These are phyloP conservation scores for Myripristis murdjan DNA, from an alignment of 2,797 vertebrate genomes.

Conservation along the genomic window DNA sequence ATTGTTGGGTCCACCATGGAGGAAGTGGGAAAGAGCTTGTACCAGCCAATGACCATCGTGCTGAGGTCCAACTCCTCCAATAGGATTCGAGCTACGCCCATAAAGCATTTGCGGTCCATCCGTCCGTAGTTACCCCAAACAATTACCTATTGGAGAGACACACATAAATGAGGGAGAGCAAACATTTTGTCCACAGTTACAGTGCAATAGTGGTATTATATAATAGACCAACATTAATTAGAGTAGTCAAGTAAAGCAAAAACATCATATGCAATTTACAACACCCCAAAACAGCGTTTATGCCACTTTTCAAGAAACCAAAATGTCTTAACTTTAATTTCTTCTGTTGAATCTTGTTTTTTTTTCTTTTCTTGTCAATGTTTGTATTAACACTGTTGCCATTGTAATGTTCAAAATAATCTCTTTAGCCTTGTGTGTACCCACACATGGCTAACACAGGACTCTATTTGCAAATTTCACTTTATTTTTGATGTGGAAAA, in stretches of 20 bases:
- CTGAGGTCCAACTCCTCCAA: conserved; percentile 99
- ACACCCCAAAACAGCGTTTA: too few relatives aligned
- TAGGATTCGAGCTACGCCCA: conserved; percentile 97
- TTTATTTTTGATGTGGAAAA: too few relatives aligned
- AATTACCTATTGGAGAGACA: conserved; percentile 87
- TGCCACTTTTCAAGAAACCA: too few relatives aligned
- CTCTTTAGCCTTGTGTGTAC: too few relatives aligned
- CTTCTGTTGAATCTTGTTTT: too few relatives aligned
- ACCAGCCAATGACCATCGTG: conserved; percentile 97
- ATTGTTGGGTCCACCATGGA: conserved; percentile 98
- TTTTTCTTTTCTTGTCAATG: too few relatives aligned
- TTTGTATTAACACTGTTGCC: too few relatives aligned
- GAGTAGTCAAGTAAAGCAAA: too few relatives aligned
- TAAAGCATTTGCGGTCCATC: conserved; percentile 99
- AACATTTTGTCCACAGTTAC: neutral
- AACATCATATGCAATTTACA: too few relatives aligned
- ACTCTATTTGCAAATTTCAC: neutral
- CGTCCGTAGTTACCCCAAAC: conserved; percentile 99
- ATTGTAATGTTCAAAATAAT: too few relatives aligned
- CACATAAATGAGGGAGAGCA: neutral
- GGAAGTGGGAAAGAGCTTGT: conserved; percentile 99
- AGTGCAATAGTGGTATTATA: neutral
- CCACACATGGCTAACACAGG: too few relatives aligned
- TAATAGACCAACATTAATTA: neutral
- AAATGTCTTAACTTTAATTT: too few relatives aligned